Conservation (phyloP, 2,888 invertebrate genomes). For the Dryococelus australis region DNA sequence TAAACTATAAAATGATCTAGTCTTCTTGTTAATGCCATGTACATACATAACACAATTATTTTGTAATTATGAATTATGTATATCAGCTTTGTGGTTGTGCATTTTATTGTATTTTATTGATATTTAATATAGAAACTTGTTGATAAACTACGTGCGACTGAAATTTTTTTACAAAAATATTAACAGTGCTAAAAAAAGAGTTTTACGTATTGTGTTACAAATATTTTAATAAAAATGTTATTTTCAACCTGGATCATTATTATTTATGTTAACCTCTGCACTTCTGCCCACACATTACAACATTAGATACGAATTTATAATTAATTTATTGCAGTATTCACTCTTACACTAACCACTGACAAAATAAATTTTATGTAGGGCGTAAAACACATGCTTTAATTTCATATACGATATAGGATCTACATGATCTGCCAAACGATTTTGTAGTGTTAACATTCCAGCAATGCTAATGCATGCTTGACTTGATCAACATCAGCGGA, state of each 20-base stretch:
- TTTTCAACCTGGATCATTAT: not conserved
- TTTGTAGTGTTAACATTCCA: no score
- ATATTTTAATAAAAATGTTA: not conserved
- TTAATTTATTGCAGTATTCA: no score
- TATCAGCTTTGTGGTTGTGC: slow-evolving; percentile 13
- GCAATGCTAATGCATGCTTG: no score
- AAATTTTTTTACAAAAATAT: not conserved
- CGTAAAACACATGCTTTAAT: no score
- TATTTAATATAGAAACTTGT: not conserved
- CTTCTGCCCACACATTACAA: not conserved
- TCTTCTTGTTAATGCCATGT: not conserved
- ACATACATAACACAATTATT: not conserved
- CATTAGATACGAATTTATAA: no score
- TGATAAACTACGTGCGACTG: slow-evolving; percentile 4
- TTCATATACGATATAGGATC: no score
- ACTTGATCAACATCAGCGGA: no score
- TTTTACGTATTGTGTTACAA: slow-evolving; percentile 1
- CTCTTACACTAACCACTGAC: no score
- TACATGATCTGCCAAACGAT: no score
- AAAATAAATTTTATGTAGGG: no score
- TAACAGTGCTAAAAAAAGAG: not conserved
- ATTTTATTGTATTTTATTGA: slow-evolving; percentile 3
- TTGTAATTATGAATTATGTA: slow-evolving; percentile 6
- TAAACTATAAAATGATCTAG: slow-evolving; percentile 9
- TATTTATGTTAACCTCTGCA: not conserved